Evolutionary conservation across 2,113 vertebrate species (phyloP), one percentile per base, ranked within the genome.

Genomic region (Phalacrocorax pelagicus): DNA sequence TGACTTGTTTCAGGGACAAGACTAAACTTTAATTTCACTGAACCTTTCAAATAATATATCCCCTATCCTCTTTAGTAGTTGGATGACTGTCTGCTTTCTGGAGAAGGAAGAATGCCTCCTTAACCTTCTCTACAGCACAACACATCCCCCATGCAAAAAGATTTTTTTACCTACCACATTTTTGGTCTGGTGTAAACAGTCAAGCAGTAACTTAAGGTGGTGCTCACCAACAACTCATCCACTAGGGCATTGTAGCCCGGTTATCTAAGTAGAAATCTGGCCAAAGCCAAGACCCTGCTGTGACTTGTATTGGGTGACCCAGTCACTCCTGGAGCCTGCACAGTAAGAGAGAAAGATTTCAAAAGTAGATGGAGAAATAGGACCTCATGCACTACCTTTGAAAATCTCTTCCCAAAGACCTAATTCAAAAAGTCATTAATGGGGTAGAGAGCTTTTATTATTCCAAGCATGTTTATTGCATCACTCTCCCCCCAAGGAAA

Each of bases 181-280:
- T 79, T 67, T n/a, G 20, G 36, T 34, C 36, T 38, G 47, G 16
- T 78, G 19, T 42, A 26, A 78, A 46, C 46, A 24, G 47, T 27
- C 22, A 27, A 59, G 46, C 13, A 15, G 58, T 58, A 51, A 54
- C 27, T 55, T 51, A 15, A n/a, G 46, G 46, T 34, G 11, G 8
- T 55, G 40, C 14, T 82, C 70, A 78, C 12, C 70, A 77, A 7
- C 12, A 52, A 23, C 51, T 49, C 65, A 34, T 40, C 38, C 24
- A 15, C 32, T 57, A 1, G 0, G 30, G 75, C 34, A 11, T 3
- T 36, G 38, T 42, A 36, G 38, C 23, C 38, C 7, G 1, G 32
- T 44, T 61, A 44, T 6, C 36, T 11, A 38, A 36, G 42, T 30
- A n/a, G 47, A 72, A 83, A 79, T 23, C 47, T 51, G 47, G 26